Evolutionary conservation across 2,113 vertebrate species (phyloP).

Genomic region (Odocoileus virginianus): DNA sequence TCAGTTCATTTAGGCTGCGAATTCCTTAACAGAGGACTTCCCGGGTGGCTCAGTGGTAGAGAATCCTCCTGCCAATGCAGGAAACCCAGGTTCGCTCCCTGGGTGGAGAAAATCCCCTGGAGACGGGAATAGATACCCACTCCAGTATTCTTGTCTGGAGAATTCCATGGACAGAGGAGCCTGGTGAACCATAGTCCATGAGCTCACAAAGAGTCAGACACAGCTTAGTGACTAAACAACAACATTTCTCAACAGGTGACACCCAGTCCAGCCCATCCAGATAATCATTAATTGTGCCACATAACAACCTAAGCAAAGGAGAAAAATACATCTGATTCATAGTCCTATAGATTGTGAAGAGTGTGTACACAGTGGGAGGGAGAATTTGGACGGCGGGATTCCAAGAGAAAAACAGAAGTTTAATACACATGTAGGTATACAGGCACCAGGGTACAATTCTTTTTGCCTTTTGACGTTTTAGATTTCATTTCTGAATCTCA

Average conservation of each 20-base stretch:
- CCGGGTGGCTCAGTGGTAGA: not conserved
- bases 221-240: not conserved
- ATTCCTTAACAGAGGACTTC: not conserved
- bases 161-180: not conserved
- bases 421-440: not conserved
- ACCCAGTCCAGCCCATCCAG: fast-evolving
- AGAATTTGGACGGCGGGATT: not conserved
- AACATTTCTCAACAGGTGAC: not conserved
- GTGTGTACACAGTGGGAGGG: not conserved
- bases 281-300: not conserved
- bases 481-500: conserved; percentile 39
- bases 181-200: not conserved
- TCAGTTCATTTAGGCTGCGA: not conserved
- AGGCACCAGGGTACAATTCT: not conserved
- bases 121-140: not conserved
- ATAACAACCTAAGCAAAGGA: not conserved
- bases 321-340: not conserved
- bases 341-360: not conserved
- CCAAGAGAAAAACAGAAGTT: not conserved
- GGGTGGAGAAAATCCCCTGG: not conserved
- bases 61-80: not conserved
- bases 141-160: not conserved
- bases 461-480: not conserved
- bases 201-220: not conserved
- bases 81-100: not conserved